These are phyloP conservation scores for Scortum barcoo DNA, from an alignment of 2,113 vertebrate genomes.

Conservation along the genomic window DNA sequence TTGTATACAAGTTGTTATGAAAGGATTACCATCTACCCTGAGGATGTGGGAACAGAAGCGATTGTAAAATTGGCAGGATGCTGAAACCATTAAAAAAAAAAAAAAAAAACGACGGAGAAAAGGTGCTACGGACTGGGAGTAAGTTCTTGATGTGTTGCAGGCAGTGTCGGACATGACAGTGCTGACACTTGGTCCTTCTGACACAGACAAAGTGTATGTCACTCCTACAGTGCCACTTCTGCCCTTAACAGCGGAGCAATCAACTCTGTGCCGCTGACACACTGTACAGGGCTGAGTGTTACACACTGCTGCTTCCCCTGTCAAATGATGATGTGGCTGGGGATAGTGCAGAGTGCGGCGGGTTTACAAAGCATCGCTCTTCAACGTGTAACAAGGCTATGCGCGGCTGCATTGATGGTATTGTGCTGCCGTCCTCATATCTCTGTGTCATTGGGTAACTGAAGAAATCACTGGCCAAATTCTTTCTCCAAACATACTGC, in stretches of 20 bases:
- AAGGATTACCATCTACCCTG: constrained; percentile 79
- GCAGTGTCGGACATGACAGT: constrained; percentile 42
- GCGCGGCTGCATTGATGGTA: constrained; percentile 35
- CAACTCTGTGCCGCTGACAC: constrained; percentile 63
- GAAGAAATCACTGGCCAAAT: constrained; percentile 41
- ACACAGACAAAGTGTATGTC: constrained; percentile 64
- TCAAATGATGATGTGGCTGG: constrained; percentile 65
- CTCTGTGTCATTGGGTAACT: constrained; percentile 48
- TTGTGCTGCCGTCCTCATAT: constrained; percentile 26
- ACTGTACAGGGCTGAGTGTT: constrained; percentile 33
- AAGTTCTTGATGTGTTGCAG: constrained; percentile 40
- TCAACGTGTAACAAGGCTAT: constrained; percentile 58
- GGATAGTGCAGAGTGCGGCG: constrained; percentile 32
- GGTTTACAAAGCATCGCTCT: constrained; percentile 49
- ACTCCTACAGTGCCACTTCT: constrained; percentile 34
- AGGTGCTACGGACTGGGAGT: constrained; percentile 16
- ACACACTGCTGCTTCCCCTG: constrained; percentile 38
- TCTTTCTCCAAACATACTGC: constrained; percentile 39
- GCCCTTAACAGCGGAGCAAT: constrained; percentile 58
- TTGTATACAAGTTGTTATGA: constrained; percentile 80
- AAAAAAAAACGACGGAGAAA: constrained; percentile 44
- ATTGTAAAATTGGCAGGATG: constrained; percentile 74
- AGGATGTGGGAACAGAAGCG: constrained; percentile 73
- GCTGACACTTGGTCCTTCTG: constrained; percentile 63
- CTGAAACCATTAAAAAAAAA: constrained; percentile 60